Conservation (phyloP, 1,140 invertebrate species). For the Anthonomus grandis region DNA sequence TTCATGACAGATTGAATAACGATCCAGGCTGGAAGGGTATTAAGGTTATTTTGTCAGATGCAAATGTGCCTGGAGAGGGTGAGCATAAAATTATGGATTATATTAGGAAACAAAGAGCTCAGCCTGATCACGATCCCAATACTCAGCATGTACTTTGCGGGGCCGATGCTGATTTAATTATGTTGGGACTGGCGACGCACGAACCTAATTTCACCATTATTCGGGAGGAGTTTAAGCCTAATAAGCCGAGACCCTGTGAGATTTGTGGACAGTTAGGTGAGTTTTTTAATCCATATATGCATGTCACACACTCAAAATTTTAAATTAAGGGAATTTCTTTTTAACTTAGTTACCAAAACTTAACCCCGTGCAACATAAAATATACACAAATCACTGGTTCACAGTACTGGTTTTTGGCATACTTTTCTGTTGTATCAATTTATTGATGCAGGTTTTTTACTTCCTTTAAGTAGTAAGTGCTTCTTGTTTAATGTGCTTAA, state of each 20-base stretch:
- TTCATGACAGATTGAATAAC: conserved; percentile 91
- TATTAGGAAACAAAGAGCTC: conserved; percentile 91
- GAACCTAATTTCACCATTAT: conserved; percentile 98
- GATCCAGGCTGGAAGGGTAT: conserved; percentile 94
- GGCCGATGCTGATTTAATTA: conserved; percentile 98
- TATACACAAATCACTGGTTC: too few species aligned
- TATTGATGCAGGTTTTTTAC: too few species aligned
- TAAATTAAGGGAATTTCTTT: too few species aligned
- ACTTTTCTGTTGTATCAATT: too few species aligned
- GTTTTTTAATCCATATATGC: too few species aligned
- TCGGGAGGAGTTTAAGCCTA: conserved; percentile 97
- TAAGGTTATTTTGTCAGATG: conserved; percentile 96
- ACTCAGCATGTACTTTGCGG: conserved; percentile 97
- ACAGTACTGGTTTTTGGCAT: too few species aligned
- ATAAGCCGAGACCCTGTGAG: conserved; percentile 93
- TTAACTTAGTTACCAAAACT: too few species aligned
- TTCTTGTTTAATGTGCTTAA: too few species aligned
- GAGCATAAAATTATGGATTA: conserved; percentile 99
- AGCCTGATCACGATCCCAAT: conserved; percentile 96
- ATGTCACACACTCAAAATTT: too few species aligned
- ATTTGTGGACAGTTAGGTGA: conserved; percentile 90
- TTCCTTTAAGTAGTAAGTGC: too few species aligned
- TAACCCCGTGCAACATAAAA: too few species aligned
- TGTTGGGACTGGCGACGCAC: conserved; percentile 97
- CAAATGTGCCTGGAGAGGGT: conserved; percentile 97